Evolutionary conservation across 2,888 invertebrate genomes (phyloP).

Genomic region (Eudasyphora cyanicolor): DNA sequence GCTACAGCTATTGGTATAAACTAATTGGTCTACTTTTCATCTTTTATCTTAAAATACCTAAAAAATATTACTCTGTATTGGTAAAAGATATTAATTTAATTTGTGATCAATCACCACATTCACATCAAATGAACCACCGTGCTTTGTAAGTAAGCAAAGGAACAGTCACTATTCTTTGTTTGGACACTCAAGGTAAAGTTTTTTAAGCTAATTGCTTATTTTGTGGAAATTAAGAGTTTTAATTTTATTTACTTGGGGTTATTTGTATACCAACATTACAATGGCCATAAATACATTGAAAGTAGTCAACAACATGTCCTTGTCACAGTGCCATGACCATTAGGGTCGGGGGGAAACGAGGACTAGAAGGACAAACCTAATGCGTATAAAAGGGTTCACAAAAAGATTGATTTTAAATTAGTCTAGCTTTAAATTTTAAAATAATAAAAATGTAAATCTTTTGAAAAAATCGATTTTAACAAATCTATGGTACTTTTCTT

Average conservation of each 20-base stretch:
- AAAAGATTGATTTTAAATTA: background rate
- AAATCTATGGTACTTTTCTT: background rate
- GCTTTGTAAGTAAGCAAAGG: slow-evolving; percentile 11
- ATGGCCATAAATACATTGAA: slow-evolving; percentile 25
- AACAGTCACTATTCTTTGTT: slow-evolving; percentile 71
- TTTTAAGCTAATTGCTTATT: slow-evolving; percentile 78
- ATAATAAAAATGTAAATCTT: background rate
- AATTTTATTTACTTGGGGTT: slow-evolving; percentile 76
- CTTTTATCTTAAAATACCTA: too few relatives aligned
- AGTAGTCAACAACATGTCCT: slow-evolving; percentile 26
- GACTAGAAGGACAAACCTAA: background rate
- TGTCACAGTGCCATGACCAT: background rate
- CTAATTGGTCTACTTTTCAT: too few relatives aligned
- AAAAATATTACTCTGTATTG: too few relatives aligned
- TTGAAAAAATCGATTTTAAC: background rate
- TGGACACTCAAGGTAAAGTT: slow-evolving; percentile 79
- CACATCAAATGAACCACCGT: background rate
- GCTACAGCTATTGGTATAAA: too few relatives aligned
- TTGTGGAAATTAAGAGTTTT: slow-evolving; percentile 79
- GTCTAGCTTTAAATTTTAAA: background rate
- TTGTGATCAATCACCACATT: too few relatives aligned
- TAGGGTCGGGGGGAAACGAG: background rate
- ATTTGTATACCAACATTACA: slow-evolving; percentile 59
- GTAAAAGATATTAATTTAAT: too few relatives aligned
- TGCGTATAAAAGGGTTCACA: background rate